phyloP scores from a whole-genome alignment of 1,140 invertebrate genomes.

The Sminthurides bifidus region DNA sequence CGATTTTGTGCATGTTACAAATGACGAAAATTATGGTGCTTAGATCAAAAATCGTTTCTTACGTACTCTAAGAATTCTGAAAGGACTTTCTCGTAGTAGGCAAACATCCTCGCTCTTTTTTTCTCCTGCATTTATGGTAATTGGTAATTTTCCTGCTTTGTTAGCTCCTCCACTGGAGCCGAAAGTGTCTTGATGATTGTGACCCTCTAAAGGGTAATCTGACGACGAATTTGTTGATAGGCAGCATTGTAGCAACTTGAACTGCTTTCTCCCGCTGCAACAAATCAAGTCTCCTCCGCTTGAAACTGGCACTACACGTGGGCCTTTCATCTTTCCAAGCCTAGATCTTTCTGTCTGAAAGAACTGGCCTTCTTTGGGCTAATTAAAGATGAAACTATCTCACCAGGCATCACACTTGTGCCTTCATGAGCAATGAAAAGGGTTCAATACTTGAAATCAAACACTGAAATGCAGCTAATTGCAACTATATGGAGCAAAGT shows the following conservation, averaged over 20 bases:
- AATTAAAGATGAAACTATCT: too few species aligned
- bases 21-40: too few species aligned
- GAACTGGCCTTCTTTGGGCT: too few species aligned
- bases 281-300: constrained; percentile 4
- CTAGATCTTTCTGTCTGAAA: not conserved
- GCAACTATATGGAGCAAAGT: not conserved
- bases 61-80: constrained; percentile 51
- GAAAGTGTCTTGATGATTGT: constrained; percentile 9
- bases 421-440: not conserved
- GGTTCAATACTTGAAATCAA: not conserved
- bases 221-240: constrained; percentile 5
- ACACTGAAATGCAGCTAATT: not conserved
- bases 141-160: not conserved
- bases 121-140: constrained; percentile 29
- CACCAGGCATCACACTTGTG: too few species aligned
- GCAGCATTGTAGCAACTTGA: constrained; percentile 11
- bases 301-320: not conserved
- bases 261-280: constrained; percentile 3
- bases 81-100: constrained; percentile 52
- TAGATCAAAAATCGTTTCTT: too few species aligned
- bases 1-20: too few species aligned
- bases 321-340: not conserved
- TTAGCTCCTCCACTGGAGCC: not conserved
- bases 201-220: not conserved
- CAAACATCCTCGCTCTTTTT: constrained; percentile 42